Evolutionary conservation across 2,113 vertebrate species (phyloP), one percentile per base, ranked within the genome.

Genomic region (Perognathus longimembris): DNA sequence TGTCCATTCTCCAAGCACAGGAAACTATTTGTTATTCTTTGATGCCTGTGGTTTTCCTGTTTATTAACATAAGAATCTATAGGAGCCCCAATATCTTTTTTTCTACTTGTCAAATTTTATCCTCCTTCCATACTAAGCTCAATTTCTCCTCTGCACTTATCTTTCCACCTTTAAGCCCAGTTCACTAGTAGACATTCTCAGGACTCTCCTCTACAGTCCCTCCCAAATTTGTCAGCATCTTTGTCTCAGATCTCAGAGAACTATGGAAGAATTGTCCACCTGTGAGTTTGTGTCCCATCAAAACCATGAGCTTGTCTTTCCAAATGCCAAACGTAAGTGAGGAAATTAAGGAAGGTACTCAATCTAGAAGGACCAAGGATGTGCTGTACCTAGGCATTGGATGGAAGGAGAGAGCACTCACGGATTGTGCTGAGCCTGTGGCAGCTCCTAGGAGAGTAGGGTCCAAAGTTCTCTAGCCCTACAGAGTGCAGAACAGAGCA

Each of bases 381-480:
- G n/a, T n/a, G n/a, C n/a, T n/a, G n/a, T n/a, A n/a, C n/a, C n/a
- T n/a, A n/a, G n/a, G n/a, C n/a, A n/a, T n/a, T n/a, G n/a, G n/a
- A n/a, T n/a, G n/a, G n/a, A 45, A 45, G 45, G 45, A 45, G 45
- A 45, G 45, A 45, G 45, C 6, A 11, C 45, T 6, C 45, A 7
- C 6, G 6, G 45, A 45, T 11, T 45, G 45, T 45, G 6, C 45
- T 45, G 45, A 11, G 45, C 45, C 45, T 45, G 6, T 45, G 45
- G 45, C 45, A 45, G 45, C 45, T 45, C 45, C 11, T 45, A 11
- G 3, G 14, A 73, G 5, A 61, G 54, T 7, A 38, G 6, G 69
- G 21, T 1, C 24, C 0, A 6, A 5, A 7, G 6, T n/a, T 28
- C 28, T 36, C 34, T 26, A 38, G 15, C 14, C 6, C 40, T 85